Base-by-base conservation (phyloP, 2,113 vertebrate species). In the Marmota monax region DNA sequence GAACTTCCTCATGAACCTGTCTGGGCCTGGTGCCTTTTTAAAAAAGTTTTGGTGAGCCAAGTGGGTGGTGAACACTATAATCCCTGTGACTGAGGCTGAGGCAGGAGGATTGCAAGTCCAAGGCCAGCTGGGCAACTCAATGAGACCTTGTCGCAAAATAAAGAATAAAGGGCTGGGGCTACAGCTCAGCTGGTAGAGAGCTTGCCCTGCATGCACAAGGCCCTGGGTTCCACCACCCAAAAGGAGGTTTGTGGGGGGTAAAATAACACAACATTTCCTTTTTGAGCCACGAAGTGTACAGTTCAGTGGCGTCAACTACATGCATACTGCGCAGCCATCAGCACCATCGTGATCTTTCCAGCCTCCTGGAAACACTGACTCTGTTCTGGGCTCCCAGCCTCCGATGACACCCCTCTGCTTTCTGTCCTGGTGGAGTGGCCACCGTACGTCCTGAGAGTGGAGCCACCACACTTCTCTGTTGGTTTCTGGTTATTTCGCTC, bases 371-470 rank as follows among this genome's bases (percentile, higher is more conserved):
- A 45, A 8, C 45, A 45, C 27, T 2, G 37, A 5, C 29, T 42
- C 32, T 53, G 1, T 5, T 4, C 39, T 12, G 8, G 4, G 51
- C 25, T 53, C 8, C 34, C 42, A 0, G 1, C 13, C 53, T 69
- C 53, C 11, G 67, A 37, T 1, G 4, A 14, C 37, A 3, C 61
- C 1, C 1, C 42, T 34, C 34, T 20, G 0, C 65, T 23, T 18
- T 45, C 29, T 22, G 56, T 20, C 56, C 17, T 5, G 56, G 56
- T 56, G 56, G 56, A 56, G 56, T 6, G 56, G 56, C 56, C 16
- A 14, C 51, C 13, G 14, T 2, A 1, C 7, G 4, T 45, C 5
- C 5, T 2, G 0, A 1, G 20, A 76, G 34, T 17, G 70, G 42
- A 29, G 48, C 42, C 5, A 29, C 1, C 1, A 18, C 2, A 8